Evolutionary conservation across 1,140 invertebrate species (phyloP).

Genomic region (Mya arenaria): DNA sequence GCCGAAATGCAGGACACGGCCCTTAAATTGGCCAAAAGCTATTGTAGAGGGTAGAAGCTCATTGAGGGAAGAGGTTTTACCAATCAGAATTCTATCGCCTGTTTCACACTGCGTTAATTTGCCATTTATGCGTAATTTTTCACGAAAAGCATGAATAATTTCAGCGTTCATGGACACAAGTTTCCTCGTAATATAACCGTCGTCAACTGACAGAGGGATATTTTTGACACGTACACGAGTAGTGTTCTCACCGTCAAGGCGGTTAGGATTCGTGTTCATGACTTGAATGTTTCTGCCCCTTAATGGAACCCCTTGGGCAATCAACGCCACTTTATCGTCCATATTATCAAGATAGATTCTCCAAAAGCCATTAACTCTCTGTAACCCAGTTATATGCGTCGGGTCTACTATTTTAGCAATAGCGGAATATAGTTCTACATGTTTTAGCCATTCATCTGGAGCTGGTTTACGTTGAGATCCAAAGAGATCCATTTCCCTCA

Average conservation of each 20-base stretch:
- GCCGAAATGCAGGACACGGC: no score
- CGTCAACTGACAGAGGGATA: no score
- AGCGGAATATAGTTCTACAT: conserved; percentile 17
- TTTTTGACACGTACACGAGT: conserved; percentile 8
- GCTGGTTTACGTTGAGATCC: neutral
- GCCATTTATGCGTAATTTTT: no score
- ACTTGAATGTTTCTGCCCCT: conserved; percentile 12
- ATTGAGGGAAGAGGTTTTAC: no score
- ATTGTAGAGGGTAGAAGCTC: no score
- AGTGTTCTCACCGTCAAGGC: conserved; percentile 1
- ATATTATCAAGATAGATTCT: conserved; percentile 28
- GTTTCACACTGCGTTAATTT: no score
- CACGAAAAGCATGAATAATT: no score
- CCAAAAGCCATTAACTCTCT: conserved; percentile 11
- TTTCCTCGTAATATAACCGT: no score
- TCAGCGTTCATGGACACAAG: no score
- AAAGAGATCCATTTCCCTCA: neutral
- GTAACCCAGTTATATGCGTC: conserved; percentile 21
- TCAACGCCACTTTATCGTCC: neutral
- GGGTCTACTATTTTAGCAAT: neutral
- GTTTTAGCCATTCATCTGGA: conserved; percentile 6
- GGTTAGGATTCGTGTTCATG: conserved; percentile 3
- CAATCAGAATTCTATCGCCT: no score
- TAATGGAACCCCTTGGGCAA: conserved; percentile 8
- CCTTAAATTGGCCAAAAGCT: no score